Conservation (phyloP, 2,113 vertebrate species). For the Python bivittatus region DNA sequence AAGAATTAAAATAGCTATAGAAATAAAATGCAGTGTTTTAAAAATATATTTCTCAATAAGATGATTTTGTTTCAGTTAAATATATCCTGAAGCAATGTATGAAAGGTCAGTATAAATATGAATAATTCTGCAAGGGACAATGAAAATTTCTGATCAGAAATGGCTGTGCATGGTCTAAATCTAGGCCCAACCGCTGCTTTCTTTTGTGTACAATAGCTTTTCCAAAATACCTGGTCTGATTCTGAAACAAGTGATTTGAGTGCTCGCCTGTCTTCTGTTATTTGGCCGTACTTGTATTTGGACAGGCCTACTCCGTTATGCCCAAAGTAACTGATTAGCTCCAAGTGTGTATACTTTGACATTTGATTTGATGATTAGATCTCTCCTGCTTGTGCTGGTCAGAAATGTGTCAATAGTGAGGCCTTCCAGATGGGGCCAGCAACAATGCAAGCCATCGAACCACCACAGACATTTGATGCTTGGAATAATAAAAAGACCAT, state of each 20-base stretch:
- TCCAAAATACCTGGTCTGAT: background rate
- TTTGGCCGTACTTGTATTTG: background rate
- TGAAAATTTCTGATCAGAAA: background rate
- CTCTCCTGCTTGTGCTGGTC: slow-evolving; percentile 48
- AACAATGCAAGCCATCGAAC: slow-evolving; percentile 82
- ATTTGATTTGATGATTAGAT: slow-evolving; percentile 25
- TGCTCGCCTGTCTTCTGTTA: background rate
- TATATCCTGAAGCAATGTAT: background rate
- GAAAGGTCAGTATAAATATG: background rate
- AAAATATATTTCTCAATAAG: background rate
- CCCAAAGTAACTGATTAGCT: background rate
- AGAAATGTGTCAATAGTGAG: slow-evolving; percentile 74
- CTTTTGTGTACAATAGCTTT: background rate
- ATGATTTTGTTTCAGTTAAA: background rate
- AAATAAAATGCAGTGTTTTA: background rate
- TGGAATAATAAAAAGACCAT: slow-evolving; percentile 94
- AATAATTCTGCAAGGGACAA: background rate
- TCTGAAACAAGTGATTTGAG: background rate
- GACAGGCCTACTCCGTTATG: background rate
- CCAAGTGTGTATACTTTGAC: background rate
- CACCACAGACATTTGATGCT: slow-evolving; percentile 89
- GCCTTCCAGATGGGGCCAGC: slow-evolving; percentile 85
- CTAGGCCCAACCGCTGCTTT: background rate
- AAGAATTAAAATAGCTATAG: background rate
- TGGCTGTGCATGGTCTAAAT: background rate